phyloP scores from a whole-genome alignment of 2,888 invertebrate genomes.

The Zeuzera pyrina region DNA sequence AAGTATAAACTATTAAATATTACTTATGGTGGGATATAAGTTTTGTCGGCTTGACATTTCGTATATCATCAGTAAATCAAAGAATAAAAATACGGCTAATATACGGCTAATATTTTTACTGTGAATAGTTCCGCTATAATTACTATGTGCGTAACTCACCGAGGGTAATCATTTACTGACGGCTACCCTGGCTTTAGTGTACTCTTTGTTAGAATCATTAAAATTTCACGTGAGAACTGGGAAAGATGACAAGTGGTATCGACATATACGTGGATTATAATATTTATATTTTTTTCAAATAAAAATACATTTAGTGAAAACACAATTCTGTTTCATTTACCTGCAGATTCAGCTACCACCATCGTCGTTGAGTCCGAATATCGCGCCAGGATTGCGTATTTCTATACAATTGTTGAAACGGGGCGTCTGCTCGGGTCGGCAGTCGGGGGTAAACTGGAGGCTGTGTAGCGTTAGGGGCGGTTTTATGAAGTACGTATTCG shows the following conservation, averaged over 20 bases:
- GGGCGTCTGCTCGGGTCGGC: too few species aligned
- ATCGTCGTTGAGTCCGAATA: slow-evolving; percentile 39
- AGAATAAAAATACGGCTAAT: neutral
- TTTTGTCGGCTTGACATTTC: slow-evolving; percentile 61
- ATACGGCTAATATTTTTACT: too few species aligned
- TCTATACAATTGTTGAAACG: too few species aligned
- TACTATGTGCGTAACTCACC: slow-evolving; percentile 18
- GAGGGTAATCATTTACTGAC: slow-evolving; percentile 22
- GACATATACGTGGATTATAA: slow-evolving; percentile 5
- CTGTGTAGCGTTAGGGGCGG: too few species aligned
- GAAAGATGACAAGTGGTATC: slow-evolving; percentile 17
- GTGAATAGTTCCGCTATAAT: too few species aligned
- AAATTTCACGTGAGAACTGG: slow-evolving; percentile 47
- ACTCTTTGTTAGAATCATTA: slow-evolving; percentile 27
- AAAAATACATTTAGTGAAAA: too few species aligned
- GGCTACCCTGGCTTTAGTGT: too few species aligned
- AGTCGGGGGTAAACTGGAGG: too few species aligned
- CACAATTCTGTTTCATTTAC: slow-evolving; percentile 25
- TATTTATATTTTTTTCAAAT: slow-evolving; percentile 4
- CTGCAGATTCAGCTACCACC: slow-evolving; percentile 29
- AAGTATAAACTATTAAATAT: slow-evolving; percentile 19
- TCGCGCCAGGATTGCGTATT: slow-evolving; percentile 28
- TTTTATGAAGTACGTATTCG: too few species aligned
- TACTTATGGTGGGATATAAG: slow-evolving; percentile 44
- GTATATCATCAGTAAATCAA: too few species aligned